Conservation (phyloP, 2,888 invertebrate genomes). For the Anoncus sp. region DNA sequence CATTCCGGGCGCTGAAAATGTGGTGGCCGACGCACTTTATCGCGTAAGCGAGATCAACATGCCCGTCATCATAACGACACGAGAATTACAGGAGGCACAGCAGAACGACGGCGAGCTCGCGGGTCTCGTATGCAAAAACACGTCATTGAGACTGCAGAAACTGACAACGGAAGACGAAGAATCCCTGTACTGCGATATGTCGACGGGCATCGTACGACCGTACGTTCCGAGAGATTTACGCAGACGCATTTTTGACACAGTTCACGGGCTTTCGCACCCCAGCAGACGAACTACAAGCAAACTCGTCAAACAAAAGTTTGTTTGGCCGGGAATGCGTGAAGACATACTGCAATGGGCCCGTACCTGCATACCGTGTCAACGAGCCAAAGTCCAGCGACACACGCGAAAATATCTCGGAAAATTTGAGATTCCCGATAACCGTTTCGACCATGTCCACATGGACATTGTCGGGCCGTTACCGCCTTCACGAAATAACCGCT, state of each 20-base stretch:
- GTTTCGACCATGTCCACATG: slow-evolving; percentile 4
- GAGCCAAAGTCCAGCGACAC: not conserved
- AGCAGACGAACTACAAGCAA: not conserved
- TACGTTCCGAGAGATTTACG: not conserved
- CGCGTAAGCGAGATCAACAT: slow-evolving; percentile 32
- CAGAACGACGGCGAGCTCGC: slow-evolving; percentile 15
- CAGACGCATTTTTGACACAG: not conserved
- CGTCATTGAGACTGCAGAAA: slow-evolving; percentile 8
- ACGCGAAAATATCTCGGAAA: not conserved
- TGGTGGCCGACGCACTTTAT: slow-evolving; percentile 36
- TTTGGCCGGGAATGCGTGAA: not conserved
- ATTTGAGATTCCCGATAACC: not conserved
- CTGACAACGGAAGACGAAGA: not conserved
- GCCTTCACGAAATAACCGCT: slow-evolving; percentile 64
- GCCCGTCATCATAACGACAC: slow-evolving; percentile 10
- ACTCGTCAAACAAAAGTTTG: not conserved
- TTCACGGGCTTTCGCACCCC: not conserved
- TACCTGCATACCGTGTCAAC: not conserved
- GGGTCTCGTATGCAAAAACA: not conserved
- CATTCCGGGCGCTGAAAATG: slow-evolving; percentile 13
- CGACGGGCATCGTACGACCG: not conserved
- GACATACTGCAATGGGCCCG: not conserved
- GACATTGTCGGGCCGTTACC: slow-evolving; percentile 45
- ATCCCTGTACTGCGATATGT: not conserved
- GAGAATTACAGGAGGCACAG: slow-evolving; percentile 22